Percentiles rank a stretch among this genome's conserved stretches.
phyloP scores from a whole-genome alignment of 2,797 vertebrate species.

The Ataeniobius toweri region DNA sequence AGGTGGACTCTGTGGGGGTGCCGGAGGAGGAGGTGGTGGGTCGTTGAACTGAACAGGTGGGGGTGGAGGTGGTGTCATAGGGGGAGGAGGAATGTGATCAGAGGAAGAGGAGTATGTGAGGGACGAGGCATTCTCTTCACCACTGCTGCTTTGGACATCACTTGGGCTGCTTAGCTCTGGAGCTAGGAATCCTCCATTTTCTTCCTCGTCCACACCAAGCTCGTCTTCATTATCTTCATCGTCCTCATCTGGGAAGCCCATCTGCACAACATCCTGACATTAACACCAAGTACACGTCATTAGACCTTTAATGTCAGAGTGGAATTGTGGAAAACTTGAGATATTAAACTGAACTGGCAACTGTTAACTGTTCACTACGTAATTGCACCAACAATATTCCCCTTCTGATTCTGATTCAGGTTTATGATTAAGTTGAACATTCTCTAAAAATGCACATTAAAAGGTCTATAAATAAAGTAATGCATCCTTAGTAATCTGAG shows the following conservation, averaged over 20 bases:
- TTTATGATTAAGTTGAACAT: not conserved
- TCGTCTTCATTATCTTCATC: conserved; percentile 80
- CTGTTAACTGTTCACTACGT: not conserved
- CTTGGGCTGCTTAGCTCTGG: conserved; percentile 92
- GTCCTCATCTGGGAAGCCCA: conserved; percentile 94
- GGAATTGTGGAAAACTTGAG: conserved; percentile 3
- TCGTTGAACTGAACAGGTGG: conserved; percentile 89
- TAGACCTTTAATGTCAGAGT: conserved; percentile 46
- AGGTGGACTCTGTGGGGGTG: conserved; percentile 51
- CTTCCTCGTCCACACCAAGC: conserved; percentile 86
- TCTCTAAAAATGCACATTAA: not conserved
- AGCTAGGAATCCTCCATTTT: conserved; percentile 84
- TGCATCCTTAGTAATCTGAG: not conserved
- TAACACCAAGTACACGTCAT: conserved; percentile 67
- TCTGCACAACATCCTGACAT: conserved; percentile 85
- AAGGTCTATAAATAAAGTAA: not conserved
- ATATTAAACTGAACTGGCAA: not conserved
- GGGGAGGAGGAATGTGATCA: conserved; percentile 91
- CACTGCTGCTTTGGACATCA: conserved; percentile 91
- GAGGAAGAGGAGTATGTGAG: conserved; percentile 96
- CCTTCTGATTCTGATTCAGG: not conserved
- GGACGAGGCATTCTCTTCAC: conserved; percentile 93
- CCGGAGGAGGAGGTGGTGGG: conserved; percentile 56
- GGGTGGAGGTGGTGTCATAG: conserved; percentile 88
- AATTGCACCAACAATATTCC: not conserved